phyloP scores from a whole-genome alignment of 2,797 vertebrate genomes.

The Netta rufina region DNA sequence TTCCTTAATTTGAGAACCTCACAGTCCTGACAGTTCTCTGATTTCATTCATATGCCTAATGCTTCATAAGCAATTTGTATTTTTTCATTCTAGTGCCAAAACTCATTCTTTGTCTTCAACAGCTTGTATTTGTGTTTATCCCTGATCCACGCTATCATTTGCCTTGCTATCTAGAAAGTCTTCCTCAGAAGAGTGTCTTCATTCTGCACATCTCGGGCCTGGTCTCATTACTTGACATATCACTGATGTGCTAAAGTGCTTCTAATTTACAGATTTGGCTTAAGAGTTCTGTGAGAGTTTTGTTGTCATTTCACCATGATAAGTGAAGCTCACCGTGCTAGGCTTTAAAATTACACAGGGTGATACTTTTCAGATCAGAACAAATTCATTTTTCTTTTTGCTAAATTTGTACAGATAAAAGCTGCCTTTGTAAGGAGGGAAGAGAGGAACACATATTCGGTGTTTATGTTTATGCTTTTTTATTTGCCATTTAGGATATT shows the following conservation, averaged over 20 bases:
- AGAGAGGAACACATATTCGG: not conserved
- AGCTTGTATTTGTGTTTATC: not conserved
- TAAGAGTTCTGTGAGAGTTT: not conserved
- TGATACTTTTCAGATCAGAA: not conserved
- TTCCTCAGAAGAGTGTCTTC: not conserved
- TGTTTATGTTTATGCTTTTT: not conserved
- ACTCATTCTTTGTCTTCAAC: accelerated
- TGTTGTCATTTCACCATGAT: not conserved
- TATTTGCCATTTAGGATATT: not conserved
- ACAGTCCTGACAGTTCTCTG: not conserved
- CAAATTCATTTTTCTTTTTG: not conserved
- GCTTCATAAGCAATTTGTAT: not conserved
- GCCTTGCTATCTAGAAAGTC: not conserved
- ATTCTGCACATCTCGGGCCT: not conserved
- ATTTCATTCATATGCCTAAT: not conserved
- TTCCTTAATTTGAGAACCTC: not conserved
- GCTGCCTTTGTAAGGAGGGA: not conserved
- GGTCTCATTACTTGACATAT: not conserved
- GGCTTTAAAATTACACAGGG: not conserved
- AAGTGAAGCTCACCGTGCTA: not conserved
- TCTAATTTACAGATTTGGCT: not conserved
- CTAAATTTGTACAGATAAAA: not conserved
- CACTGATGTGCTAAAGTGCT: not conserved
- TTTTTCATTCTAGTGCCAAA: not conserved
- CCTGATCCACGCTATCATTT: not conserved